Evolutionary conservation across 2,797 vertebrate genomes (phyloP).

Genomic region (Sciurus vulgaris): DNA sequence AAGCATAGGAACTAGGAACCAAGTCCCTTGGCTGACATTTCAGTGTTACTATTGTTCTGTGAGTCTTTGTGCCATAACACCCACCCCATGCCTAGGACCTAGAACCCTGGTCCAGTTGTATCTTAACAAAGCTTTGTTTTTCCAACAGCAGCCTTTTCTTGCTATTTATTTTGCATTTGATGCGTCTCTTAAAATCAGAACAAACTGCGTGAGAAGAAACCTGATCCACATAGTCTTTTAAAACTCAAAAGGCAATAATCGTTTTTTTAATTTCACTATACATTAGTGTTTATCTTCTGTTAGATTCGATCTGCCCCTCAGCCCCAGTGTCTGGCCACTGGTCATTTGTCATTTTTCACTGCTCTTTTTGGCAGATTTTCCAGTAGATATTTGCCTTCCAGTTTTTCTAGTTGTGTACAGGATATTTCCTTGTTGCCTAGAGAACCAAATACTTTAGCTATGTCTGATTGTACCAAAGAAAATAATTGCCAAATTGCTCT

Average conservation of each 20-base stretch:
- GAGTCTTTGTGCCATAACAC: neutral
- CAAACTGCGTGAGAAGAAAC: slow-evolving; percentile 83
- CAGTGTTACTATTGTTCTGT: neutral
- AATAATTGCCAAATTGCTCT: slow-evolving; percentile 44
- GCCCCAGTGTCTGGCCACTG: slow-evolving; percentile 80
- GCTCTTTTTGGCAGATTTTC: slow-evolving; percentile 73
- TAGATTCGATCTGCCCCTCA: slow-evolving; percentile 84
- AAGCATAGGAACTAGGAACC: slow-evolving; percentile 4
- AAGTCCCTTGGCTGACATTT: neutral
- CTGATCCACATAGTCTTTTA: slow-evolving; percentile 84
- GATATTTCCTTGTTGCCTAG: slow-evolving; percentile 54
- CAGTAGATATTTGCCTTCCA: slow-evolving; percentile 43
- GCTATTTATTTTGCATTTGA: slow-evolving; percentile 56
- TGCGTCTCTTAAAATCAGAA: slow-evolving; percentile 64
- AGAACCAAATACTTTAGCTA: slow-evolving; percentile 53
- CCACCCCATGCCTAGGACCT: rapidly evolving
- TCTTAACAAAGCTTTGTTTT: neutral
- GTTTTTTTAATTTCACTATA: slow-evolving; percentile 87
- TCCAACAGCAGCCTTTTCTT: neutral
- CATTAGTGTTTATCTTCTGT: slow-evolving; percentile 90
- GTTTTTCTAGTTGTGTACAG: slow-evolving; percentile 52
- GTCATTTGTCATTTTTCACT: slow-evolving; percentile 82
- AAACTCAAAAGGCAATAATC: slow-evolving; percentile 86
- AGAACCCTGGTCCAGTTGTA: neutral
- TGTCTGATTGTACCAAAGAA: slow-evolving; percentile 73